Evolutionary conservation across 53 echinoderm and acorn worm species (phyloP).

Genomic region (Mesocentrotus franciscanus): DNA sequence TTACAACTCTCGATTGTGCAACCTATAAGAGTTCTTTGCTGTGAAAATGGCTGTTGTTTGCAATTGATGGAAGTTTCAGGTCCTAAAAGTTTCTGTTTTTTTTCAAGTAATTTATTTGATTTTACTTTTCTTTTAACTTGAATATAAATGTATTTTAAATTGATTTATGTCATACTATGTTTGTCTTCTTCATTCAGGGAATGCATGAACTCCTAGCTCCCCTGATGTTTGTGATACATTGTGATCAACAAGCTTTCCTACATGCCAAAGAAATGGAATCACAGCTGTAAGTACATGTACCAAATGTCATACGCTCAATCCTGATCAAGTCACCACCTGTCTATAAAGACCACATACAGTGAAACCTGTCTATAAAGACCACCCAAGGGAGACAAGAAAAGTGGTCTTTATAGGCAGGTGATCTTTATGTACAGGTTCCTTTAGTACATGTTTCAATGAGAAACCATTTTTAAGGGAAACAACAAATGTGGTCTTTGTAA

Average conservation of each 20-base stretch:
- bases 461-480: too few relatives aligned
- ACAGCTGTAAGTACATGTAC: slow-evolving; percentile 83
- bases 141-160: background rate
- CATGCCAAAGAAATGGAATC: slow-evolving; percentile 98
- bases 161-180: background rate
- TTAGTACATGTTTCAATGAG: too few relatives aligned
- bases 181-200: slow-evolving; percentile 68
- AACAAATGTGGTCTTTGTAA: too few relatives aligned
- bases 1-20: background rate
- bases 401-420: too few relatives aligned
- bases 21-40: background rate
- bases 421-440: too few relatives aligned
- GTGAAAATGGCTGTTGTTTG: background rate
- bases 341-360: background rate
- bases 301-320: background rate
- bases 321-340: background rate
- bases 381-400: too few relatives aligned
- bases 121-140: background rate
- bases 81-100: background rate
- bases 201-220: slow-evolving; percentile 99
- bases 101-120: background rate
- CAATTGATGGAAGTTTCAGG: background rate
- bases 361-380: too few relatives aligned
- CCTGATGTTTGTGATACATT: slow-evolving; percentile 95
- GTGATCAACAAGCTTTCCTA: slow-evolving; percentile 94